Percentiles rank a stretch among this genome's conserved stretches.
These are phyloP conservation scores for Marmota flaviventris DNA, from an alignment of 2,113 vertebrate genomes.

Conservation along the genomic window DNA sequence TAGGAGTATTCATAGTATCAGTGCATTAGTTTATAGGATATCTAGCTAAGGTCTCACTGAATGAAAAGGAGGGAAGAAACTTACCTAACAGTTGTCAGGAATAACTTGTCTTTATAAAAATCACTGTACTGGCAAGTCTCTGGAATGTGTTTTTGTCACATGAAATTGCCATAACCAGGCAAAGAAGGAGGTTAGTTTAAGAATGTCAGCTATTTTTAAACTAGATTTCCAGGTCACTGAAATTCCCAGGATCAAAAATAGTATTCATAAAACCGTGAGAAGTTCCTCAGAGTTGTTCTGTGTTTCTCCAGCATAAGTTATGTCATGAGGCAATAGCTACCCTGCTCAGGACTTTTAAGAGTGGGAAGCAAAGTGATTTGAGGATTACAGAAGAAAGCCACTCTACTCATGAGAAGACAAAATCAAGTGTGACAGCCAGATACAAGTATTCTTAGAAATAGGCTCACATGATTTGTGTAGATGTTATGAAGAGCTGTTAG, in stretches of 20 bases:
- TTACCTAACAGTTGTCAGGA: neutral
- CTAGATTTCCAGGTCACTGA: constrained; percentile 42
- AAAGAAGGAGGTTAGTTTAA: constrained; percentile 38
- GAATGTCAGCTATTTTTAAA: neutral
- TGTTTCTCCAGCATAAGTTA: constrained; percentile 35
- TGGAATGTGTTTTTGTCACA: constrained; percentile 6
- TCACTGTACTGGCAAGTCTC: neutral
- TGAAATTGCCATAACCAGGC: neutral
- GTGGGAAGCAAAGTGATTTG: constrained; percentile 74
- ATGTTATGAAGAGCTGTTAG: constrained; percentile 75
- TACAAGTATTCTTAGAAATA: constrained; percentile 74
- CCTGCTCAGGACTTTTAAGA: constrained; percentile 60
- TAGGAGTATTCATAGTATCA: neutral
- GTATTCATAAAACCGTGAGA: neutral
- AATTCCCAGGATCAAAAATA: constrained; percentile 16
- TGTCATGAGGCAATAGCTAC: neutral
- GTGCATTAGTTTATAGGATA: neutral
- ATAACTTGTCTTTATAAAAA: constrained; percentile 6
- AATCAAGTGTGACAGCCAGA: constrained; percentile 71
- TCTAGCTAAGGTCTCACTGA: neutral
- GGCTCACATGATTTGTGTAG: constrained; percentile 70
- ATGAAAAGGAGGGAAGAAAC: neutral
- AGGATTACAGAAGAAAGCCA: constrained; percentile 75
- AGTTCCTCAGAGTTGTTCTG: neutral
- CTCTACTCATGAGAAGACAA: constrained; percentile 64